Base-by-base conservation (phyloP, 1,140 invertebrate genomes). In the Bombus fervidus region DNA sequence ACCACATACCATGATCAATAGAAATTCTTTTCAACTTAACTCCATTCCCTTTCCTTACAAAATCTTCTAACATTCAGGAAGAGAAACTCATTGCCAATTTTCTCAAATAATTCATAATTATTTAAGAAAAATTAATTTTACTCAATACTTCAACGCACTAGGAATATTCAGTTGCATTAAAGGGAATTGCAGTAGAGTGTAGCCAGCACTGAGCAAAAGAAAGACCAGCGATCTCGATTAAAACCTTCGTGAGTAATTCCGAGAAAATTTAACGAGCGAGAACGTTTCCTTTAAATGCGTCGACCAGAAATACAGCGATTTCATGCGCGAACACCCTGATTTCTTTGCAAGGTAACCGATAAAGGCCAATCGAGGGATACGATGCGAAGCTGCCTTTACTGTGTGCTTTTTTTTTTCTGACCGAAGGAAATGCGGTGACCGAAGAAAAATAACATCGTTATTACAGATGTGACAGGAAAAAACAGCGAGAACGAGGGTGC, bases 401-500 rank as follows among this genome's bases (percentile, higher is more conserved):
- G 28, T 22, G n/a, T 5, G 37, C 18, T 4, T 25, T 9, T 12
- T 9, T 12, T 41, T 64, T 75, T 8, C 37, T 8, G 18, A 53
- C 1, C 47, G 15, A 53, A 53, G 47, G 47, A 53, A 76, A 76
- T 77, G 64, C 71, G 41, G 25, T 43, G 71, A 37, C 71, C 64
- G 47, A 77, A 72, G 66, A 78, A 83, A 83, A 78, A 83, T 77
- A 64, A 43, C 64, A 39, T 18, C 18, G n/a, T 59, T 83, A 59
- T 25, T 57, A 43, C 74, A 9, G 13, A 34, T 64, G 53, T 43
- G 82, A 77, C 74, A 39, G 43, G 66, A 34, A 78, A 59, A 53
- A 53, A 53, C 47, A 72, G 25, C 37, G 47, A 22, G 47, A 53
- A 53, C n/a, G 43, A 31, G 18, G 22, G 9, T 5, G 74, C 43